Evolutionary conservation across 35 echinoderm and acorn worm genomes (phyloP).

Genomic region (Apostichopus parvimensis): DNA sequence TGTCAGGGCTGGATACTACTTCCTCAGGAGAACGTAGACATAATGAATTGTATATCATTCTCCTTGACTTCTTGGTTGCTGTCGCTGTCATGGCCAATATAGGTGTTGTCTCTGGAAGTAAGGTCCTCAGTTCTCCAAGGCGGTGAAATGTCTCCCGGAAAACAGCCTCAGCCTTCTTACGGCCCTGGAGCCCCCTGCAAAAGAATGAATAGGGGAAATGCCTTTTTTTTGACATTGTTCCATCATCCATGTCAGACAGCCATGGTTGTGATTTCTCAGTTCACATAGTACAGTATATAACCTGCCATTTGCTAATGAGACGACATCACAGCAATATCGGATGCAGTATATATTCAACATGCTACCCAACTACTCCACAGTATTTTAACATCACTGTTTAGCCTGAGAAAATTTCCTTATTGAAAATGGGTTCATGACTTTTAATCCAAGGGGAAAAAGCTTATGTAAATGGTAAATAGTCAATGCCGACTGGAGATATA

Average conservation of each 20-base stretch:
- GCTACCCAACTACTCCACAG: too few relatives aligned
- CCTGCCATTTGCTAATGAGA: too few relatives aligned
- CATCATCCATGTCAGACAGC: not conserved
- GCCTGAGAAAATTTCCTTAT: too few relatives aligned
- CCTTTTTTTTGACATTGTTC: not conserved
- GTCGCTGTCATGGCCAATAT: slow-evolving; percentile 3
- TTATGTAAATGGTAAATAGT: too few relatives aligned
- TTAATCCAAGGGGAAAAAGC: too few relatives aligned
- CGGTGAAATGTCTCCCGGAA: slow-evolving; percentile 10
- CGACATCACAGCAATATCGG: too few relatives aligned
- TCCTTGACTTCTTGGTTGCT: not conserved
- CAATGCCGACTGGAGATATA: too few relatives aligned
- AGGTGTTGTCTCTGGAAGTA: not conserved
- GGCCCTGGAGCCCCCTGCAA: not conserved
- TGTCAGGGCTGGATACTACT: not conserved
- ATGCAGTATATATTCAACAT: too few relatives aligned
- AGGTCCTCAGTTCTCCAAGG: not conserved
- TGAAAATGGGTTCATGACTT: too few relatives aligned
- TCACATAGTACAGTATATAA: too few relatives aligned
- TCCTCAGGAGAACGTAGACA: not conserved
- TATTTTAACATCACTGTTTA: too few relatives aligned
- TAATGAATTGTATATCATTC: slow-evolving; percentile 1
- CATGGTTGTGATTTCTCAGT: not conserved
- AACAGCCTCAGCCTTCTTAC: not conserved
- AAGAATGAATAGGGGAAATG: not conserved